Percentiles rank a stretch among this genome's conserved stretches.
These are phyloP conservation scores for Babyrousa celebensis DNA, from an alignment of 2,797 vertebrate genomes.

Conservation along the genomic window DNA sequence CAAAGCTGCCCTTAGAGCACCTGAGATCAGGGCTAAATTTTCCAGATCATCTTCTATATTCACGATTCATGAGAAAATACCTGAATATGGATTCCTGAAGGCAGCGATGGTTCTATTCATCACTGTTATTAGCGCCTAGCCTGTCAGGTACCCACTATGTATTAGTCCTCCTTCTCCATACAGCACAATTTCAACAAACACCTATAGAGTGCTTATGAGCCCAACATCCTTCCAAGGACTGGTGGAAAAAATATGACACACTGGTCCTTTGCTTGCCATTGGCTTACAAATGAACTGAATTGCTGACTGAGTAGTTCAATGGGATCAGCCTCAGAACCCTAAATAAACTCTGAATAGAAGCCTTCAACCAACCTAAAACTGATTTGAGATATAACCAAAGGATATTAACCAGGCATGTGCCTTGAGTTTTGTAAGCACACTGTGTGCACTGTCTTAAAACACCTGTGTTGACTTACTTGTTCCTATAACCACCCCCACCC, in stretches of 20 bases:
- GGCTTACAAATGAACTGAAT: background rate
- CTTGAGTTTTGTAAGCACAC: background rate
- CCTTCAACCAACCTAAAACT: background rate
- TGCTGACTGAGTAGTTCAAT: background rate
- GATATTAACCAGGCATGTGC: background rate
- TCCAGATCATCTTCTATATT: background rate
- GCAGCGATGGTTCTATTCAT: background rate
- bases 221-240: background rate
- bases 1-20: background rate
- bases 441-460: background rate
- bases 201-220: background rate
- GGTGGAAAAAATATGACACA: background rate
- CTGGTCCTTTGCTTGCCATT: background rate
- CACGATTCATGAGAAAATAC: background rate
- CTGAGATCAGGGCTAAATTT: background rate
- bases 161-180: background rate
- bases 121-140: background rate
- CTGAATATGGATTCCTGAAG: background rate
- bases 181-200: background rate
- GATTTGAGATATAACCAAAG: background rate
- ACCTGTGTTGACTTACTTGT: background rate
- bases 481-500: background rate
- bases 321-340: background rate
- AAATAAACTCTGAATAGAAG: conserved; percentile 14
- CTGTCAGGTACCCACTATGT: background rate